Conservation (phyloP, 2,888 invertebrate genomes). For the Troglohyphantes excavatus region DNA sequence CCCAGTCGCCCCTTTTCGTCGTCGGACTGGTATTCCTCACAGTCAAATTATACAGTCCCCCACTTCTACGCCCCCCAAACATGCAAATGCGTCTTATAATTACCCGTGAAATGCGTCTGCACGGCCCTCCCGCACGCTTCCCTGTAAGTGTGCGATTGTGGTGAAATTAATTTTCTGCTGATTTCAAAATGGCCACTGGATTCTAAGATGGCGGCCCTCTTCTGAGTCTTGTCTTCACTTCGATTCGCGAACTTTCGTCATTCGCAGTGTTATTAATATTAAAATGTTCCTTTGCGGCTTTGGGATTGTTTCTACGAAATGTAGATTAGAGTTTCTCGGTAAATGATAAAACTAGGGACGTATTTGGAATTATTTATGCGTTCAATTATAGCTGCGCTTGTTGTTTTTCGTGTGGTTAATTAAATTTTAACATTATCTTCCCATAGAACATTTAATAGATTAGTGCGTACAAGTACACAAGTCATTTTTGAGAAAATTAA, state of each 20-base stretch:
- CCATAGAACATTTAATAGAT: no score
- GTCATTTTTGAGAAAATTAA: no score
- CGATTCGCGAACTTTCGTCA: not conserved
- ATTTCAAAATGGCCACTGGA: constrained; percentile 46
- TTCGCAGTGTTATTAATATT: constrained; percentile 24
- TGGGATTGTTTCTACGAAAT: not conserved
- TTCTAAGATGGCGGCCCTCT: constrained; percentile 10
- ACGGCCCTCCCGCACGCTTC: not conserved
- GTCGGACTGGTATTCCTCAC: not conserved
- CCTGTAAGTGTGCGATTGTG: constrained; percentile 4
- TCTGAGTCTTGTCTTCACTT: constrained; percentile 3
- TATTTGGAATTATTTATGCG: not conserved
- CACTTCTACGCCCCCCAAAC: not conserved
- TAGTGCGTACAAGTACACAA: no score
- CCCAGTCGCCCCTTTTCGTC: not conserved
- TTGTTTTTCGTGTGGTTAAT: no score
- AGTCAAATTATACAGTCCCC: not conserved
- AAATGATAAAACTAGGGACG: not conserved
- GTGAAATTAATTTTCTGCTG: constrained; percentile 48
- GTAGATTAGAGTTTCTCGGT: not conserved
- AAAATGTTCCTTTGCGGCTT: constrained; percentile 4
- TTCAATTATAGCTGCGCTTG: no score
- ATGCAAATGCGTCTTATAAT: constrained; percentile 40
- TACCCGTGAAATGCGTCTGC: constrained; percentile 17
- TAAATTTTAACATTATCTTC: no score